Base-by-base conservation (phyloP, 2,888 invertebrate genomes). In the Caenorhabditis sp. region DNA sequence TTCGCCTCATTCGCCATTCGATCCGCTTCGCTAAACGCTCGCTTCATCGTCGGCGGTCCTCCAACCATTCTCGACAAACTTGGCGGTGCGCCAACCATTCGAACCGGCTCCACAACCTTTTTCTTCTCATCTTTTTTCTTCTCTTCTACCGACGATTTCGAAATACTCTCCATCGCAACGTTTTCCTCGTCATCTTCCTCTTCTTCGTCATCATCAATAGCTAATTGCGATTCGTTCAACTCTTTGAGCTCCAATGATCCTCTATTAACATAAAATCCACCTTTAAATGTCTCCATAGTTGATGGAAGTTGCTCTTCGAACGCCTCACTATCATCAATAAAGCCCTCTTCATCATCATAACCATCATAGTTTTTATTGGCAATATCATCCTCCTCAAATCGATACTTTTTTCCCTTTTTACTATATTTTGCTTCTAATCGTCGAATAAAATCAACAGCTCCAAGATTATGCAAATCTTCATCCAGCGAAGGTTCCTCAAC, bases 261-360 rank as follows among this genome's bases (percentile, higher is more conserved):
- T 21, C 25, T 17, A 59, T 59, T 59, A 4, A 59, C 59, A 59
- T 59, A 59, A 26, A 59, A 59, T 26, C 59, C 59, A 20, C 59
- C 59, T 26, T 59, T 59, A 3, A 59, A 20, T 23, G 59, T 59
- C 43, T 59, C 59, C 43, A 59, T 49, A 49, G 59, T 59, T 23
- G 59, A 59, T 43, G 59, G 59, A 17, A 59, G 20, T 26, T 14
- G 20, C 25, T 59, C 59, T 26, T 59, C 59, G 5, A 81, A 76
- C 17, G 77, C 77, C 63, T 82, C 80, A 7, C 72, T 63, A 23
- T 82, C 82, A 56, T 82, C 82, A 53, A 82, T 82, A 54, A 78
- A 82, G 7, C 53, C 67, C 43, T 82, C 82, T 4, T 80, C 78
- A 56, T 70, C 53, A 25, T 78, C 78, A 49, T 78, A 78, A 4